Evolutionary conservation across 2,797 vertebrate species (phyloP).

Genomic region (Pampus argenteus): DNA sequence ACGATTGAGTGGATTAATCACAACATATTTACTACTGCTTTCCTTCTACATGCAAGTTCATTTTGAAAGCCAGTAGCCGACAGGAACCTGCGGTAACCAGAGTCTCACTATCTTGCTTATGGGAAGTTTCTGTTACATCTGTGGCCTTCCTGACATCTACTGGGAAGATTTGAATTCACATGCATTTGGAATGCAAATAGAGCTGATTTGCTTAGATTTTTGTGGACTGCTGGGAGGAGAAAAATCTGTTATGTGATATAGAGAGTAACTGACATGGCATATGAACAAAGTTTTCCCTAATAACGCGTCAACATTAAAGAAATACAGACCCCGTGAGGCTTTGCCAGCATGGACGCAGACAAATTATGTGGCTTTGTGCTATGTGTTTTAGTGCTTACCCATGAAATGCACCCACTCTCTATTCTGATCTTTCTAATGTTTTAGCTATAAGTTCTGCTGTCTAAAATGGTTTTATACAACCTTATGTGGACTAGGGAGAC

Average conservation of each 20-base stretch:
- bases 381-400: no score
- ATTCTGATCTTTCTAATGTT: no score
- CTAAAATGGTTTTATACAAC: no score
- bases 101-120: background rate
- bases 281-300: no score
- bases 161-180: background rate
- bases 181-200: constrained; percentile 13
- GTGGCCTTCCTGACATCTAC: background rate
- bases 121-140: background rate
- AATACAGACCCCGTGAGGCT: no score
- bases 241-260: background rate
- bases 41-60: constrained; percentile 13
- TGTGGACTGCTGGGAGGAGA: background rate
- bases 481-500: no score
- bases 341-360: no score
- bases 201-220: background rate
- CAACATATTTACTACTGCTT: background rate
- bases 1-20: no score
- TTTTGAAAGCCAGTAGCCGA: constrained; percentile 14
- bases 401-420: no score
- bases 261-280: background rate
- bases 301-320: no score
- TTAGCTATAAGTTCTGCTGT: no score
- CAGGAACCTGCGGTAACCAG: constrained; percentile 2
- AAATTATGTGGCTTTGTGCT: no score